Percentiles rank a stretch among this genome's conserved stretches.
Conservation (phyloP, 2,888 invertebrate species). For the Aphodius sticticus region DNA sequence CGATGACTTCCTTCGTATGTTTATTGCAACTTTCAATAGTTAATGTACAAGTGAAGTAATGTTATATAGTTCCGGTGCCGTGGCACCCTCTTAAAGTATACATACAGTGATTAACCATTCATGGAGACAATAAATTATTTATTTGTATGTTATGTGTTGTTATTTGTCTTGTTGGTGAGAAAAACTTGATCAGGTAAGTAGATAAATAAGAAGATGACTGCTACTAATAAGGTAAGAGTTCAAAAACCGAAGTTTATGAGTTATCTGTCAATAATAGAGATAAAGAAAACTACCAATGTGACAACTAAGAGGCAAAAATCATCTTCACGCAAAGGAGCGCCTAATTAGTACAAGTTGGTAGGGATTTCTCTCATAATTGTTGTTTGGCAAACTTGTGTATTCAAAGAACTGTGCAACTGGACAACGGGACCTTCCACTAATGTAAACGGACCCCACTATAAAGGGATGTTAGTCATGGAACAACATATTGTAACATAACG, state of each 20-base stretch:
- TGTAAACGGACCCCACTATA: too few species aligned
- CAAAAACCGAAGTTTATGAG: neutral
- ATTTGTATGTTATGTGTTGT: constrained; percentile 53
- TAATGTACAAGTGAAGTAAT: constrained; percentile 48
- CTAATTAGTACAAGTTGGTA: too few species aligned
- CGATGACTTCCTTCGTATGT: neutral
- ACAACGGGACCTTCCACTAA: too few species aligned
- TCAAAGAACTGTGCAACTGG: too few species aligned
- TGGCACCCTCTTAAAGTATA: constrained; percentile 53
- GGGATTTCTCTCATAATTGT: too few species aligned
- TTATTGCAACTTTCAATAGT: constrained; percentile 41
- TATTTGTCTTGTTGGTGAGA: constrained; percentile 6
- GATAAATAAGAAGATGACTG: neutral
- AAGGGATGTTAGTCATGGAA: too few species aligned
- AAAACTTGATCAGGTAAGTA: neutral
- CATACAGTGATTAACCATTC: constrained; percentile 57
- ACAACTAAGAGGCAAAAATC: too few species aligned
- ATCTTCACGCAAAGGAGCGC: too few species aligned
- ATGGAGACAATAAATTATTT: constrained; percentile 62
- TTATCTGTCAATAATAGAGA: neutral
- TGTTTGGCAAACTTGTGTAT: too few species aligned
- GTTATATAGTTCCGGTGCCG: constrained; percentile 55
- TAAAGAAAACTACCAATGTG: too few species aligned
- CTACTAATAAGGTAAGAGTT: neutral
- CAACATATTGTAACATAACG: too few species aligned